Percentiles rank a stretch among this genome's conserved stretches.
Evolutionary conservation across 2,888 invertebrate species (phyloP).

Genomic region (Leucania comma): DNA sequence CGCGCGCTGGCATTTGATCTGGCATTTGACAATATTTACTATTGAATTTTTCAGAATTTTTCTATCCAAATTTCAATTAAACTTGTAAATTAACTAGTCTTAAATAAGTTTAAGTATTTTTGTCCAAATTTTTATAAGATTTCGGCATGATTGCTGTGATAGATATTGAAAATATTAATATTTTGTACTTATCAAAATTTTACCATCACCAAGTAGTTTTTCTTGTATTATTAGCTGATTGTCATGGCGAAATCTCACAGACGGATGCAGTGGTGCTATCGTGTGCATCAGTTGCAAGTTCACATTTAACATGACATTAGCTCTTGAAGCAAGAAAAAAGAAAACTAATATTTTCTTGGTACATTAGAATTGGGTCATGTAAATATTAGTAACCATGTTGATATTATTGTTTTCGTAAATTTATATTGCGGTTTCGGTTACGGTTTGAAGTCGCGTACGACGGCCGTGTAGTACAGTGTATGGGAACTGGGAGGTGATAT

Average conservation of each 20-base stretch:
- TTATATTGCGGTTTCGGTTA: slow-evolving; percentile 48
- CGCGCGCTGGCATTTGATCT: slow-evolving; percentile 64
- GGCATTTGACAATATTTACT: slow-evolving; percentile 67
- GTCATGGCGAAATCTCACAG: slow-evolving; percentile 55
- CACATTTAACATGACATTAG: slow-evolving; percentile 35
- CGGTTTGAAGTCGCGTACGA: slow-evolving; percentile 33
- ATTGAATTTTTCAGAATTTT: slow-evolving; percentile 69
- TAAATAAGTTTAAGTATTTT: slow-evolving; percentile 76
- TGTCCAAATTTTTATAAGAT: slow-evolving; percentile 77
- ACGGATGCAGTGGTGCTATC: slow-evolving; percentile 61
- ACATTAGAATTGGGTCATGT: slow-evolving; percentile 57
- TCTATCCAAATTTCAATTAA: slow-evolving; percentile 67
- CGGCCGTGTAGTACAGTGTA: slow-evolving; percentile 21
- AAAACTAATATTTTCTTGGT: slow-evolving; percentile 46
- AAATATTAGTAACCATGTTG: slow-evolving; percentile 66
- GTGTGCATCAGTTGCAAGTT: slow-evolving; percentile 47
- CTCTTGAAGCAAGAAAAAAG: slow-evolving; percentile 27
- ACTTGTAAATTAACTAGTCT: slow-evolving; percentile 82
- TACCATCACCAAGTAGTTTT: slow-evolving; percentile 63
- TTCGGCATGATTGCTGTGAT: slow-evolving; percentile 77
- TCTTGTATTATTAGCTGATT: slow-evolving; percentile 58
- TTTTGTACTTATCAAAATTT: slow-evolving; percentile 77
- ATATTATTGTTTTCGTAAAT: slow-evolving; percentile 67
- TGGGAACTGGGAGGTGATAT: slow-evolving; percentile 27
- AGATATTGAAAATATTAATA: slow-evolving; percentile 73